A percentile compares a stretch with the other conserved stretches of the same genome.
These are phyloP conservation scores for Nannospalax galili DNA, from an alignment of 2,113 vertebrate species.

Conservation along the genomic window DNA sequence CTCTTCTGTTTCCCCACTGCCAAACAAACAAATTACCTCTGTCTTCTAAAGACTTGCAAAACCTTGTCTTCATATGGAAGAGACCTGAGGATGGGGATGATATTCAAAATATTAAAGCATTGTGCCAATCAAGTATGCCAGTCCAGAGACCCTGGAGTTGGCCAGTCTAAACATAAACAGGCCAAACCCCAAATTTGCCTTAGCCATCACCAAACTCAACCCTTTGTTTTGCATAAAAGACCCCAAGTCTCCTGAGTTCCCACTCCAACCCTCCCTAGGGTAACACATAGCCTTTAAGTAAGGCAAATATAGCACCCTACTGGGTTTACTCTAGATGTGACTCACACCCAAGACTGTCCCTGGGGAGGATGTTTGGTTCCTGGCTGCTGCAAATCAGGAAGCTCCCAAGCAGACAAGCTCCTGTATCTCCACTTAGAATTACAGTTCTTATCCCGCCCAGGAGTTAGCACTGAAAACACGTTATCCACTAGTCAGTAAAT, in stretches of 20 bases:
- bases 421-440: background rate
- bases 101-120: background rate
- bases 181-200: background rate
- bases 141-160: background rate
- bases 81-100: background rate
- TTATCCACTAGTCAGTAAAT: background rate
- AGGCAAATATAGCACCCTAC: background rate
- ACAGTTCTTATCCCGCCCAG: background rate
- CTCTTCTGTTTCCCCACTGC: conserved; percentile 20
- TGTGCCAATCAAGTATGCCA: background rate
- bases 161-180: background rate
- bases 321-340: background rate
- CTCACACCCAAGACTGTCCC: background rate
- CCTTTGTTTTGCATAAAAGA: background rate
- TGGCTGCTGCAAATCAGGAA: background rate
- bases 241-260: background rate
- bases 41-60: background rate
- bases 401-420: background rate
- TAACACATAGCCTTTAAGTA: background rate
- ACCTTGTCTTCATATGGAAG: background rate
- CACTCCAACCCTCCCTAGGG: background rate
- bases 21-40: conserved; percentile 26
- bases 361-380: background rate
- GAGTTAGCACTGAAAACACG: background rate
- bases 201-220: background rate